phyloP scores from a whole-genome alignment of 1,140 invertebrate species.

The Cheumatopsyche charites region DNA sequence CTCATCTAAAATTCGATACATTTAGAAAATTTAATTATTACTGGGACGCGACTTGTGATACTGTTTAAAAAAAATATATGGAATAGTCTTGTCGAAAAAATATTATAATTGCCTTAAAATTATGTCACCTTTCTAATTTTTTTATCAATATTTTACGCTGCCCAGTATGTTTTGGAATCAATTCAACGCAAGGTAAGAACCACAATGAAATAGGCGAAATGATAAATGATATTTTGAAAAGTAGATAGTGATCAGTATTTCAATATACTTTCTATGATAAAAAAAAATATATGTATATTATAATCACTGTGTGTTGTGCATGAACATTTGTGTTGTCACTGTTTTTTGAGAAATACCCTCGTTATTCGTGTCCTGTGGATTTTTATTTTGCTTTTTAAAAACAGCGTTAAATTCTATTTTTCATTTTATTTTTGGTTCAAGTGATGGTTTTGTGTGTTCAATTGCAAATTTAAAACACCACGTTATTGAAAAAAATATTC shows the following conservation, averaged over 20 bases:
- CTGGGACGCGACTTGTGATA: too few species aligned
- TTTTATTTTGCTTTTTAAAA: slow-evolving; percentile 46
- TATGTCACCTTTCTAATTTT: slow-evolving; percentile 17
- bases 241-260: slow-evolving; percentile 41
- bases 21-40: too few species aligned
- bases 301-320: slow-evolving; percentile 49
- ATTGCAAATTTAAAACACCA: too few species aligned
- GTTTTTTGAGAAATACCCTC: slow-evolving; percentile 45
- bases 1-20: too few species aligned
- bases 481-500: too few species aligned
- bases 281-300: slow-evolving; percentile 23
- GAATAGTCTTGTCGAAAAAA: too few species aligned
- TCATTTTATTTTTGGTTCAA: background rate
- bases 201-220: slow-evolving; percentile 39
- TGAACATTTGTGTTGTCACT: slow-evolving; percentile 47
- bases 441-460: too few species aligned
- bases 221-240: slow-evolving; percentile 36
- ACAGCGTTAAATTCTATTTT: background rate
- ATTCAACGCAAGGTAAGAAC: slow-evolving; percentile 95
- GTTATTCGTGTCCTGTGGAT: slow-evolving; percentile 47
- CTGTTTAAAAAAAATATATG: too few species aligned
- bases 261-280: slow-evolving; percentile 9
- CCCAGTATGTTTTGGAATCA: slow-evolving; percentile 97
- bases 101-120: background rate
- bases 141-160: slow-evolving; percentile 62